Evolutionary conservation across 2,888 invertebrate species (phyloP).

Genomic region (Argyresthia albistria): DNA sequence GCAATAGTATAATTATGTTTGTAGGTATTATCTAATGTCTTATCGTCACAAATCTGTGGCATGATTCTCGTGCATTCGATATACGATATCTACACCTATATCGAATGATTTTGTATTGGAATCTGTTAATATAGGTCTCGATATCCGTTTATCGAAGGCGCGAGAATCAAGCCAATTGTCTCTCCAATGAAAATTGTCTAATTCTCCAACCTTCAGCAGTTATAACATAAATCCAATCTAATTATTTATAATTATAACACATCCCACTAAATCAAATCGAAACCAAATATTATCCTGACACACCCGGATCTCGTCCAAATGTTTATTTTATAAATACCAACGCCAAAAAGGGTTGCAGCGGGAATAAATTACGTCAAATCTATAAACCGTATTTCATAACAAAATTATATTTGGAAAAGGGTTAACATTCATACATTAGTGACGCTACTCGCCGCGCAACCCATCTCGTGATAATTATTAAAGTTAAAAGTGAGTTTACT

Average conservation of each 20-base stretch:
- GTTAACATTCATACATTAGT: conserved; percentile 63
- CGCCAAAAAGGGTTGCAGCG: conserved; percentile 36
- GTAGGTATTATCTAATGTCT: no score
- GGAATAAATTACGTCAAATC: conserved; percentile 59
- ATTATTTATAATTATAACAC: neutral
- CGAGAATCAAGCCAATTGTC: no score
- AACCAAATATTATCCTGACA: conserved; percentile 1
- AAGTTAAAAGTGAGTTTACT: conserved; percentile 28
- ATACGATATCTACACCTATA: no score
- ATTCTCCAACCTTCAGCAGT: no score
- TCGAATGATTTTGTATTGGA: no score
- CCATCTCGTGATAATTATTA: conserved; percentile 48
- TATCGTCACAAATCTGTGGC: no score
- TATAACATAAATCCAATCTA: no score
- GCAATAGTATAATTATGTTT: no score
- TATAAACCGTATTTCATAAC: conserved; percentile 60
- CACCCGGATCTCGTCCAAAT: conserved; percentile 15
- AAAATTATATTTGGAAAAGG: conserved; percentile 56
- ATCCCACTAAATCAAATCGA: neutral
- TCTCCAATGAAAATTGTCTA: no score
- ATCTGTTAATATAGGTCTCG: no score
- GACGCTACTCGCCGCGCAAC: conserved; percentile 53
- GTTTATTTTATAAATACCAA: conserved; percentile 30
- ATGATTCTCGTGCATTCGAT: no score
- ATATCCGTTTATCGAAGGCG: no score